These are phyloP conservation scores for Temnothorax unifasciatus DNA, from an alignment of 2,888 invertebrate species.

Conservation along the genomic window DNA sequence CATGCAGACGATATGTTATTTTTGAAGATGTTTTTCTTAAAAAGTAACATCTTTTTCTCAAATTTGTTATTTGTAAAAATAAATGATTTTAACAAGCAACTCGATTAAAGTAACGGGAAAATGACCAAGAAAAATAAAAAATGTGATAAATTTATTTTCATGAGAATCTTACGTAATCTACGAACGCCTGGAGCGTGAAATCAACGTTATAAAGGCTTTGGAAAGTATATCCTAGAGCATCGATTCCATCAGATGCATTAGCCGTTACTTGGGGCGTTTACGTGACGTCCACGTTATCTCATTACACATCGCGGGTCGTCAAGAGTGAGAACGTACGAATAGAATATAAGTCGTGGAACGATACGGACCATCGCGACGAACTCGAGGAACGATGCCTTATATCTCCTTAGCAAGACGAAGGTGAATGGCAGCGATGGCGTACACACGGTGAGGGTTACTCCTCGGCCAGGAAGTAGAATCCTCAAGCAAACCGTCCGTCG, in stretches of 20 bases:
- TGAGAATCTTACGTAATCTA: conserved; percentile 4
- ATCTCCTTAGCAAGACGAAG: conserved; percentile 22
- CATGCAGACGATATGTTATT: not conserved
- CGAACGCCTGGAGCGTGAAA: conserved; percentile 6
- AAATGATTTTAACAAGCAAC: not conserved
- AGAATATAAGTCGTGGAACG: conserved; percentile 8
- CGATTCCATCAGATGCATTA: conserved; percentile 64
- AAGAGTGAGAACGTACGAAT: conserved; percentile 13
- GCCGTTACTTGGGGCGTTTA: conserved; percentile 68
- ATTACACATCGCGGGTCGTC: conserved; percentile 63
- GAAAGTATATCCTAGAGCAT: conserved; percentile 51
- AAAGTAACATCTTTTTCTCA: not conserved
- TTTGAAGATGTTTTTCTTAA: not conserved
- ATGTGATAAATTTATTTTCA: not conserved
- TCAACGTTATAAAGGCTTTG: conserved; percentile 41
- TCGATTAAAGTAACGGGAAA: not conserved
- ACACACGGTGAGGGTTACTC: conserved; percentile 55
- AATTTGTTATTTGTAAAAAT: not conserved
- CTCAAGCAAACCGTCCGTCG: conserved; percentile 68
- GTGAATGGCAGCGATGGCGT: conserved; percentile 25
- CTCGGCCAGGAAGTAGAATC: conserved; percentile 70
- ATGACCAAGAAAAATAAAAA: not conserved
- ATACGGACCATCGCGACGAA: not conserved
- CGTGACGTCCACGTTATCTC: conserved; percentile 73
- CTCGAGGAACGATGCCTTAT: not conserved